Conservation (phyloP, 2,797 vertebrate species). For the Cossypha heuglini region DNA sequence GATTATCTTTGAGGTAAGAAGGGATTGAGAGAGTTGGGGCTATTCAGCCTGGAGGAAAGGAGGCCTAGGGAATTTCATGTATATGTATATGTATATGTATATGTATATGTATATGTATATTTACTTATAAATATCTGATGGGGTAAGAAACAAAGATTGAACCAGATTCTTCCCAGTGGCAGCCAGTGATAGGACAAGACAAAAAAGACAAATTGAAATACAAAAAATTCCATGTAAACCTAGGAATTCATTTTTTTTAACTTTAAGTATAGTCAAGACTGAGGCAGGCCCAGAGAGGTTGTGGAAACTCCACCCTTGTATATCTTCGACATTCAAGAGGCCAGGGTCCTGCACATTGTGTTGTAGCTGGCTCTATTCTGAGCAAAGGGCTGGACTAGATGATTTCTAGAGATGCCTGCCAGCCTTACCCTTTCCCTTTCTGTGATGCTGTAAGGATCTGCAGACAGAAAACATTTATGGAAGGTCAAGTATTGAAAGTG, state of each 20-base stretch:
- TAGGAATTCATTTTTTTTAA: no score
- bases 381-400: neutral
- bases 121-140: neutral
- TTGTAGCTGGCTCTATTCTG: neutral
- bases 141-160: neutral
- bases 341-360: accelerated
- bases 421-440: neutral
- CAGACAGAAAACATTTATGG: neutral
- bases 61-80: neutral
- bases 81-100: neutral
- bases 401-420: neutral
- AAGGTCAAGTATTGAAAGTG: neutral
- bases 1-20: neutral
- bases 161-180: neutral
- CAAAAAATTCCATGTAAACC: neutral
- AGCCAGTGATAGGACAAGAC: neutral
- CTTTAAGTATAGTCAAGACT: neutral
- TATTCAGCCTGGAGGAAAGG: neutral
- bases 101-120: neutral
- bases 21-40: neutral
- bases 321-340: neutral
- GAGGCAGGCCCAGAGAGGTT: neutral
- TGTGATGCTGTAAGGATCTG: neutral
- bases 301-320: neutral
- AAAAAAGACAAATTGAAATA: neutral